phyloP scores from a whole-genome alignment of 1,140 invertebrate species.

The Phymorhynchus buccinoides region DNA sequence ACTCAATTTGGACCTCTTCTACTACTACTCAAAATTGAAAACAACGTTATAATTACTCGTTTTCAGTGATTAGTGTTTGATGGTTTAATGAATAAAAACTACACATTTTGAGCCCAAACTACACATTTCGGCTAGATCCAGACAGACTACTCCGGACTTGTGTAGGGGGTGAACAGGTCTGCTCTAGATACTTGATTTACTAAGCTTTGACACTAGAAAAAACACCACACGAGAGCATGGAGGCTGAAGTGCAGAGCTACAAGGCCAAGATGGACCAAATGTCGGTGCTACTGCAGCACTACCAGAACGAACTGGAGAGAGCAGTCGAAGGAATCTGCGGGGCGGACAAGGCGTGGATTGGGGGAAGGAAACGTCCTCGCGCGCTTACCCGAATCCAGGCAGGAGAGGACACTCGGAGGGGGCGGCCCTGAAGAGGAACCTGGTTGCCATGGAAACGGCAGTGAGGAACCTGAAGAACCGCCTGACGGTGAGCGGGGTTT shows the following conservation, averaged over 20 bases:
- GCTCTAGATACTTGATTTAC: not conserved
- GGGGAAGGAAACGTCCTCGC: slow-evolving; percentile 62
- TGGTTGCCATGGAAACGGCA: slow-evolving; percentile 55
- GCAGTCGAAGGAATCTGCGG: slow-evolving; percentile 55
- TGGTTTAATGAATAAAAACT: too few relatives aligned
- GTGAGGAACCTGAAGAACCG: slow-evolving; percentile 65
- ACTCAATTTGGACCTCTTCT: too few relatives aligned
- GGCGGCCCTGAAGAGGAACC: slow-evolving; percentile 49
- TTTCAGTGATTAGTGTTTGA: too few relatives aligned
- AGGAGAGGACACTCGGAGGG: too few relatives aligned
- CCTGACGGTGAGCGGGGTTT: slow-evolving; percentile 54
- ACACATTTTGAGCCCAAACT: not conserved
- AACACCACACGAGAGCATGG: slow-evolving; percentile 22
- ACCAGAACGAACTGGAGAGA: slow-evolving; percentile 57
- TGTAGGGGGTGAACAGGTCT: not conserved
- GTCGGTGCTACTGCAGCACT: slow-evolving; percentile 58
- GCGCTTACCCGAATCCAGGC: slow-evolving; percentile 60
- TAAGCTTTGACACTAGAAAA: not conserved
- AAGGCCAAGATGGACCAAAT: slow-evolving; percentile 62
- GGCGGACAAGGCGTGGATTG: slow-evolving; percentile 60
- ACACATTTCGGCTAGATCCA: too few relatives aligned
- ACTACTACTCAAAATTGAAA: too few relatives aligned
- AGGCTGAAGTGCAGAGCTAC: slow-evolving; percentile 54
- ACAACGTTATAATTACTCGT: too few relatives aligned
- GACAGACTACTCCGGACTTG: not conserved